These are phyloP conservation scores for Ephestia elutella DNA, from an alignment of 1,140 invertebrate species.

Conservation along the genomic window DNA sequence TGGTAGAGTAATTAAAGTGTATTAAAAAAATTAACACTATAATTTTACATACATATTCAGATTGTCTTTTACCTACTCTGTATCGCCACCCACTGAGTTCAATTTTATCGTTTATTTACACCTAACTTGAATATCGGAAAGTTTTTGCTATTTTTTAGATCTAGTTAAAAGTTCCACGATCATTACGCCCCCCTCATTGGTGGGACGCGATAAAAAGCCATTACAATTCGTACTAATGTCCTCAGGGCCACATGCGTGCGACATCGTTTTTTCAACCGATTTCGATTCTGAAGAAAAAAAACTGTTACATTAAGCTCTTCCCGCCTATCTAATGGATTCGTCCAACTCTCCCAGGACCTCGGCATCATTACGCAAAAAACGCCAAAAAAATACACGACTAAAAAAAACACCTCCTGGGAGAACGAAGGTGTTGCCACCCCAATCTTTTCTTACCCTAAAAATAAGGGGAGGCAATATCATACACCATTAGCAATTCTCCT, in stretches of 20 bases:
- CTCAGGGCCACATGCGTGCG: constrained; percentile 47
- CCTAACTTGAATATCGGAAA: neutral
- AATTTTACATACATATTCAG: neutral
- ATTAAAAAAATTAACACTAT: too few species aligned
- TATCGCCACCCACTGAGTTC: neutral
- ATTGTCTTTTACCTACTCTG: too few species aligned
- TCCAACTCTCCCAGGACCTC: constrained; percentile 68
- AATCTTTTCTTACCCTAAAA: constrained; percentile 63
- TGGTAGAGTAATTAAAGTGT: too few species aligned
- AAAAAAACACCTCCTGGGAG: constrained; percentile 67
- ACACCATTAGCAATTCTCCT: constrained; percentile 71
- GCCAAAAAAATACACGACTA: constrained; percentile 45
- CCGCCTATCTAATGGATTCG: constrained; percentile 71
- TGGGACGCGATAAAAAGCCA: constrained; percentile 34
- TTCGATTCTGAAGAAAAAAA: constrained; percentile 53
- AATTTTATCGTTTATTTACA: neutral
- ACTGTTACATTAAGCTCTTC: constrained; percentile 64
- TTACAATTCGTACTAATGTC: constrained; percentile 53
- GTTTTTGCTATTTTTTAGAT: neutral
- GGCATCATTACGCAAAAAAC: constrained; percentile 69
- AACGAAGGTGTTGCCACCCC: constrained; percentile 65
- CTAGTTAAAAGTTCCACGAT: constrained; percentile 1
- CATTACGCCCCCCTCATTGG: constrained; percentile 19
- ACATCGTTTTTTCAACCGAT: constrained; percentile 45
- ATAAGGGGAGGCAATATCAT: constrained; percentile 71